Conservation (phyloP, 2,113 vertebrate genomes). For the Leuciscus idus region DNA sequence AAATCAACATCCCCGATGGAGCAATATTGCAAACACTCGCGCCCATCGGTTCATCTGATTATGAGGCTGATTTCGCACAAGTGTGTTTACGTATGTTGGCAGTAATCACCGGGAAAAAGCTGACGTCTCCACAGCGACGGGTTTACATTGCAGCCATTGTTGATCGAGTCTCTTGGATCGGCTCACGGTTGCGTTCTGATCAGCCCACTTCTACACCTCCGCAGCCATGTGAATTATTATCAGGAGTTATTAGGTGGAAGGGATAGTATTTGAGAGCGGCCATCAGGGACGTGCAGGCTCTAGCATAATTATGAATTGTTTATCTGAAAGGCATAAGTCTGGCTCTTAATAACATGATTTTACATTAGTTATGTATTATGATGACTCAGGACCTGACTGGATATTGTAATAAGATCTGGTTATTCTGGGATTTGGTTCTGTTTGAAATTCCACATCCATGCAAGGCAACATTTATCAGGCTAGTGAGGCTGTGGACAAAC, state of each 20-base stretch:
- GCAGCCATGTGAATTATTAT: conserved; percentile 39
- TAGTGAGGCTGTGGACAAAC: neutral
- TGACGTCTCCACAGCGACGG: neutral
- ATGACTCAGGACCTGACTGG: conserved; percentile 2
- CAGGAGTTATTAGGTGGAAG: conserved; percentile 23
- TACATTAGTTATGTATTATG: conserved; percentile 17
- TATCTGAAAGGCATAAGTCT: neutral
- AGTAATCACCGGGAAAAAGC: neutral
- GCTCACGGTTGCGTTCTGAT: conserved; percentile 21
- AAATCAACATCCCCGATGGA: conserved; percentile 33
- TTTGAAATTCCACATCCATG: conserved; percentile 17
- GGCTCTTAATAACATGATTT: conserved; percentile 5
- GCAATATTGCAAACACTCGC: conserved; percentile 24
- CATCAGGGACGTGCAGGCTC: conserved; percentile 27
- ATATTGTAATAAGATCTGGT: conserved; percentile 29
- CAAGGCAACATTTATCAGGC: neutral
- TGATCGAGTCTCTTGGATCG: conserved; percentile 18
- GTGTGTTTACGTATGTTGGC: conserved; percentile 15
- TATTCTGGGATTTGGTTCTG: conserved; percentile 27
- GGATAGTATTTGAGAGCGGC: conserved; percentile 26
- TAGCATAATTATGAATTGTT: conserved; percentile 40
- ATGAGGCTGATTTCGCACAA: conserved; percentile 17
- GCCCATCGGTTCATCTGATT: conserved; percentile 43
- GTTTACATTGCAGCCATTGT: conserved; percentile 22
- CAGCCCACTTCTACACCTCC: conserved; percentile 37